phyloP scores from a whole-genome alignment of 2,888 invertebrate species.

The Salticus scenicus region DNA sequence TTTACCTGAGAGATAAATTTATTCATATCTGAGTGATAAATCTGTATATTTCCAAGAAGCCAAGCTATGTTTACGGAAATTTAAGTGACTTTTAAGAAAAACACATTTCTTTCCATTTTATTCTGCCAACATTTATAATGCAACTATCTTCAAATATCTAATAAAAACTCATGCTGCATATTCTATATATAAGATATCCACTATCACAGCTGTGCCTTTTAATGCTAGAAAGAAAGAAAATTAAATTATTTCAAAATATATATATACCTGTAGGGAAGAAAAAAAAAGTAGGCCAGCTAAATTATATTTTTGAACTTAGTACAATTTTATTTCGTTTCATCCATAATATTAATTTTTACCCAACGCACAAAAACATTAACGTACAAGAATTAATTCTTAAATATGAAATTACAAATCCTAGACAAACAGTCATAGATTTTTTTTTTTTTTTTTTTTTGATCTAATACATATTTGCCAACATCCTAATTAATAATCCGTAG shows the following conservation, averaged over 20 bases:
- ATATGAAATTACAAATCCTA: background rate
- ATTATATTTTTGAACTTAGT: slow-evolving; percentile 9
- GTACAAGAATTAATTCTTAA: background rate
- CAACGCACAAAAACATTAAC: slow-evolving; percentile 2
- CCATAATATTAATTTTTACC: background rate
- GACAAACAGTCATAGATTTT: too few relatives aligned
- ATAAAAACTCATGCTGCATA: background rate
- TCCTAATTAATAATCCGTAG: too few relatives aligned
- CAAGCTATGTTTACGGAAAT: too few relatives aligned
- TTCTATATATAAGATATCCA: background rate
- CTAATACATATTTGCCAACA: too few relatives aligned
- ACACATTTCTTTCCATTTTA: too few relatives aligned
- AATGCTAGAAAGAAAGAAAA: slow-evolving; percentile 38
- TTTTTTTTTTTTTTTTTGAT: too few relatives aligned
- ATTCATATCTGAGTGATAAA: too few relatives aligned
- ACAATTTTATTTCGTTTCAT: background rate
- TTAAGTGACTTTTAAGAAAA: too few relatives aligned
- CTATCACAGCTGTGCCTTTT: slow-evolving; percentile 56
- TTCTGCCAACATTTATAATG: too few relatives aligned
- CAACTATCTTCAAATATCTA: background rate
- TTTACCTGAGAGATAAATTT: too few relatives aligned
- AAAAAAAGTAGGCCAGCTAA: slow-evolving; percentile 42
- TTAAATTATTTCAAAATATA: slow-evolving; percentile 25
- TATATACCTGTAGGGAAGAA: slow-evolving; percentile 33
- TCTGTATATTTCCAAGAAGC: too few relatives aligned